Conservation (phyloP, 2,888 invertebrate species). For the Drosophila multiciliata region DNA sequence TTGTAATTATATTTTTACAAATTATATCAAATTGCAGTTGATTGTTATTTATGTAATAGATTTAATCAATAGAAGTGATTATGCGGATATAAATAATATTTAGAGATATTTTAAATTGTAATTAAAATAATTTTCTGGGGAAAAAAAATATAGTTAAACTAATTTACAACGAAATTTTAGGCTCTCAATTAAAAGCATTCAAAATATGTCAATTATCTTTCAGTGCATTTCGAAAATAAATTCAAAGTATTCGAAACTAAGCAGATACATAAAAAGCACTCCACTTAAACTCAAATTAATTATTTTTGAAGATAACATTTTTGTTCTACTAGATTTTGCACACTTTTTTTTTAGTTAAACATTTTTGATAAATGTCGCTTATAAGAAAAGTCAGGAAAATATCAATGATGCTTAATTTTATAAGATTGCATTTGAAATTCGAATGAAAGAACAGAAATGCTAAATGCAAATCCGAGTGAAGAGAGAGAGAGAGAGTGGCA, state of each 20-base stretch:
- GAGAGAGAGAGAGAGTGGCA: background rate
- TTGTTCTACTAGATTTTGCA: background rate
- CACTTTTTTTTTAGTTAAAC: background rate
- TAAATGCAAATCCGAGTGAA: constrained; percentile 1
- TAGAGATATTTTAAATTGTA: no score
- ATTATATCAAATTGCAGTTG: background rate
- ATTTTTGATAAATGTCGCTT: background rate
- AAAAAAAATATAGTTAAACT: background rate
- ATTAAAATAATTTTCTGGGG: background rate
- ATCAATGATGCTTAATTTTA: background rate
- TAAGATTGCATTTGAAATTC: constrained; percentile 7
- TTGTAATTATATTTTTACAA: background rate
- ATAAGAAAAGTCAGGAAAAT: background rate
- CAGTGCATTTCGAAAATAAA: background rate
- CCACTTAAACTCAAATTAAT: background rate
- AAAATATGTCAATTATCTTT: background rate
- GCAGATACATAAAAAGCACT: background rate
- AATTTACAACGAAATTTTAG: background rate
- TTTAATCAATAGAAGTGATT: background rate
- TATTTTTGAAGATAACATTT: background rate
- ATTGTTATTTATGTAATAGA: background rate
- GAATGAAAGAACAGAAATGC: background rate
- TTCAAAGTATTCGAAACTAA: background rate
- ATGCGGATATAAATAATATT: no score
- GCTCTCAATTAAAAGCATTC: background rate